phyloP scores from a whole-genome alignment of 1,140 invertebrate genomes.

The Periplaneta americana region DNA sequence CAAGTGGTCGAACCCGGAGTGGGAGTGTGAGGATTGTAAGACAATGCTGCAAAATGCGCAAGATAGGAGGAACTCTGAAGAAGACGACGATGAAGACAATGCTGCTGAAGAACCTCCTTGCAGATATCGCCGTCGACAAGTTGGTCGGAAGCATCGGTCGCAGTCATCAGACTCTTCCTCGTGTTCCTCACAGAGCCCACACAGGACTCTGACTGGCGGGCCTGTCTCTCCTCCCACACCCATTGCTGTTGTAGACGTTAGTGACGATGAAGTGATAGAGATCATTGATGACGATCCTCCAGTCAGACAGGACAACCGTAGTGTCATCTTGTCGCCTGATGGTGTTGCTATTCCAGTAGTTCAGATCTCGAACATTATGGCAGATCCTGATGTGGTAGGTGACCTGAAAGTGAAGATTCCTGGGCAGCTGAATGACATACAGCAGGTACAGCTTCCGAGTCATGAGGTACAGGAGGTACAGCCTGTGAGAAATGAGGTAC shows the following conservation, averaged over 20 bases:
- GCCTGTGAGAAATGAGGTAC: too few species aligned
- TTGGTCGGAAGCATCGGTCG: background rate
- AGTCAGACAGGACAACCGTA: background rate
- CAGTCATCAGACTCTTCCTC: background rate
- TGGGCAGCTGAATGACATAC: background rate
- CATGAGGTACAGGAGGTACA: too few species aligned
- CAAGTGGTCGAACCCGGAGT: slow-evolving; percentile 32
- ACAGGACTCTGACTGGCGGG: background rate
- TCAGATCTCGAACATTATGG: background rate
- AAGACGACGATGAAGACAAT: background rate
- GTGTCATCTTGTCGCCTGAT: background rate
- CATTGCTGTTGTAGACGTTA: background rate
- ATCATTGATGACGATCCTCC: background rate
- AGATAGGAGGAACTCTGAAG: background rate
- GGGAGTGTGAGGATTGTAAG: slow-evolving; percentile 37
- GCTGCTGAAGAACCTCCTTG: background rate
- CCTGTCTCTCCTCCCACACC: background rate
- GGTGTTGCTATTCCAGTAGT: background rate
- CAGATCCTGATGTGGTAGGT: background rate
- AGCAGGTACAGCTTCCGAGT: background rate
- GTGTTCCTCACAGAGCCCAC: background rate
- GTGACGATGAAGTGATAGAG: background rate
- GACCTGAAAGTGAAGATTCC: background rate
- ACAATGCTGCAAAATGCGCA: background rate
- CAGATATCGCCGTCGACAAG: background rate